Evolutionary conservation across 2,888 invertebrate genomes (phyloP).

Genomic region (Arenicola marina): DNA sequence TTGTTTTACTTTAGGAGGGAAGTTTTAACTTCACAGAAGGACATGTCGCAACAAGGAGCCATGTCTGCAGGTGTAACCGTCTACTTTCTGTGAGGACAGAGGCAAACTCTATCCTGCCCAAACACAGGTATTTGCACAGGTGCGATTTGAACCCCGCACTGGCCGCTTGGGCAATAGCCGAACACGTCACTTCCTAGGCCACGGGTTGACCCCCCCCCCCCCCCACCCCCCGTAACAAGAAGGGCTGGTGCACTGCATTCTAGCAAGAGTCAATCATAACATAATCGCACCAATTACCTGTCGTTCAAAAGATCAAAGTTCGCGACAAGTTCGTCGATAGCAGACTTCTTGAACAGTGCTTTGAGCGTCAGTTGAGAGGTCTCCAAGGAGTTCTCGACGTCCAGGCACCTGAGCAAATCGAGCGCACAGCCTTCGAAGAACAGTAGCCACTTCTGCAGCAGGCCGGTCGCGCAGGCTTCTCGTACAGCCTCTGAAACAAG

Average conservation of each 20-base stretch:
- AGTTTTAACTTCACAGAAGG: too few species aligned
- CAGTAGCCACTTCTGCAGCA: constrained; percentile 77
- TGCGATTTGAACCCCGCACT: too few species aligned
- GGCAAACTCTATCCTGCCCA: too few species aligned
- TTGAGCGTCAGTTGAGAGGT: constrained; percentile 66
- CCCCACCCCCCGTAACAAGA: too few species aligned
- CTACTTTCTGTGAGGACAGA: too few species aligned
- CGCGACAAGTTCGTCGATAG: constrained; percentile 43
- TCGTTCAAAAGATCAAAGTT: constrained; percentile 54
- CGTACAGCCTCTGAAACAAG: constrained; percentile 58
- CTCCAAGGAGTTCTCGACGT: constrained; percentile 71
- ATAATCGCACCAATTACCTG: constrained; percentile 45
- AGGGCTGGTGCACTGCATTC: not conserved
- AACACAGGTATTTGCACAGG: too few species aligned
- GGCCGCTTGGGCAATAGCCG: too few species aligned
- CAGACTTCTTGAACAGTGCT: constrained; percentile 66
- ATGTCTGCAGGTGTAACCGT: too few species aligned
- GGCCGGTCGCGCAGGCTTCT: constrained; percentile 46
- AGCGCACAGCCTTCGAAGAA: constrained; percentile 74
- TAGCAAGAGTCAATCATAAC: not conserved
- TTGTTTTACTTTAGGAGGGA: too few species aligned
- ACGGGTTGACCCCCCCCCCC: too few species aligned
- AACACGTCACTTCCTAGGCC: not conserved
- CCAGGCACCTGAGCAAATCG: constrained; percentile 74
- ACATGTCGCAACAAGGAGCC: too few species aligned